phyloP scores from a whole-genome alignment of 2,888 invertebrate genomes.

The Danaus chrysippus region DNA sequence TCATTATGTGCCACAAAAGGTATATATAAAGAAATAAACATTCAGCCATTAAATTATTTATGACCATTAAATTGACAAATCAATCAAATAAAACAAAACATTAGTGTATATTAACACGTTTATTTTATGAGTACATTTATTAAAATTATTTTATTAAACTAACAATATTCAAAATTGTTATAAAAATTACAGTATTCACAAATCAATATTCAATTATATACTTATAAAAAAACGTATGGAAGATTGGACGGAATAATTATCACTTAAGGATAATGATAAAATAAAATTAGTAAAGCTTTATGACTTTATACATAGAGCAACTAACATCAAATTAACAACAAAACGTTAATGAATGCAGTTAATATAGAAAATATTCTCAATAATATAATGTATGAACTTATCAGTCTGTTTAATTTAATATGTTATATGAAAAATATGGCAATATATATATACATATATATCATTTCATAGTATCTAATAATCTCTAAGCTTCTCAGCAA shows the following conservation, averaged over 20 bases:
- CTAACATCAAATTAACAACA: slow-evolving; percentile 55
- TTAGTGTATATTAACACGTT: slow-evolving; percentile 71
- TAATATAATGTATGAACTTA: slow-evolving; percentile 56
- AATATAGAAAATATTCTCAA: slow-evolving; percentile 46
- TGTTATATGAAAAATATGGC: slow-evolving; percentile 39
- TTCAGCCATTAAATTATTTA: no score
- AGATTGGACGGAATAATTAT: slow-evolving; percentile 37
- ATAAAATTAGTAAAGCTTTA: slow-evolving; percentile 75
- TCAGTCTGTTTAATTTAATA: slow-evolving; percentile 68
- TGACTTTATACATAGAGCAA: slow-evolving; percentile 72
- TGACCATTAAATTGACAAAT: not conserved
- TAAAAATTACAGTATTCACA: slow-evolving; percentile 33
- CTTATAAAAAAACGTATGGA: slow-evolving; percentile 18
- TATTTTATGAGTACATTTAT: slow-evolving; percentile 65
- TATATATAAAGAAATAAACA: no score
- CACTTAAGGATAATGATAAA: slow-evolving; percentile 34
- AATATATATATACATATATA: slow-evolving; percentile 20
- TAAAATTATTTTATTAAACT: slow-evolving; percentile 34
- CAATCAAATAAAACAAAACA: slow-evolving; percentile 18
- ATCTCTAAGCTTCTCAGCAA: slow-evolving; percentile 71
- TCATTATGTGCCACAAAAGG: no score
- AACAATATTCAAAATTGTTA: slow-evolving; percentile 47
- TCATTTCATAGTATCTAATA: slow-evolving; percentile 47
- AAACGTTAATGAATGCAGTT: slow-evolving; percentile 49
- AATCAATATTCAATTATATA: slow-evolving; percentile 39